phyloP scores from a whole-genome alignment of 1,140 invertebrate species.

The Spodoptera frugiperda region DNA sequence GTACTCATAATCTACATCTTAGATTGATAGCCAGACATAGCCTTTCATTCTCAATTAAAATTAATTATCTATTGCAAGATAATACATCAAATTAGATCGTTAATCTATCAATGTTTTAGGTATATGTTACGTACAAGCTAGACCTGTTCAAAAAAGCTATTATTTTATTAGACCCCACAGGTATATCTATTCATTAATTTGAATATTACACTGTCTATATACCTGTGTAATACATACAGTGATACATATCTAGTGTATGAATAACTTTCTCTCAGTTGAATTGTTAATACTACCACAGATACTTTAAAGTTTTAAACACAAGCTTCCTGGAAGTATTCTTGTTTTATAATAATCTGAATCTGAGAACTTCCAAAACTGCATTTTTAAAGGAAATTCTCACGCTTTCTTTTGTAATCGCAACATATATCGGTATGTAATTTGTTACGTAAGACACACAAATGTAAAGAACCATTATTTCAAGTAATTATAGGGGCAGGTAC shows the following conservation, averaged over 20 bases:
- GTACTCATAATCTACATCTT: conserved; percentile 35
- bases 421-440: not conserved
- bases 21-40: conserved; percentile 31
- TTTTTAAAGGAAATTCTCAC: not conserved
- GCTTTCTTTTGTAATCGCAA: not conserved
- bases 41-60: conserved; percentile 46
- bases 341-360: too few species aligned
- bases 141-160: not conserved
- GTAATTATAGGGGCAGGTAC: too few species aligned
- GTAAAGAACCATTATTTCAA: not conserved
- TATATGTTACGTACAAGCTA: not conserved
- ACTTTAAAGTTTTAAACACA: too few species aligned
- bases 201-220: too few species aligned
- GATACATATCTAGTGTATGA: too few species aligned
- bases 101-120: conserved; percentile 6
- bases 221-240: too few species aligned
- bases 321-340: too few species aligned
- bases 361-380: too few species aligned
- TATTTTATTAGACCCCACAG: not conserved
- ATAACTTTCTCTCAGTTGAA: too few species aligned
- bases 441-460: not conserved
- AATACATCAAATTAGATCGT: conserved; percentile 32
- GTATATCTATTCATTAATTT: too few species aligned
- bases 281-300: too few species aligned
- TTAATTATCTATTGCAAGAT: conserved; percentile 27